A percentile compares a stretch with the other conserved stretches of the same genome.
Evolutionary conservation across 2,797 vertebrate species (phyloP).

Genomic region (Aselliscus stoliczkanus): DNA sequence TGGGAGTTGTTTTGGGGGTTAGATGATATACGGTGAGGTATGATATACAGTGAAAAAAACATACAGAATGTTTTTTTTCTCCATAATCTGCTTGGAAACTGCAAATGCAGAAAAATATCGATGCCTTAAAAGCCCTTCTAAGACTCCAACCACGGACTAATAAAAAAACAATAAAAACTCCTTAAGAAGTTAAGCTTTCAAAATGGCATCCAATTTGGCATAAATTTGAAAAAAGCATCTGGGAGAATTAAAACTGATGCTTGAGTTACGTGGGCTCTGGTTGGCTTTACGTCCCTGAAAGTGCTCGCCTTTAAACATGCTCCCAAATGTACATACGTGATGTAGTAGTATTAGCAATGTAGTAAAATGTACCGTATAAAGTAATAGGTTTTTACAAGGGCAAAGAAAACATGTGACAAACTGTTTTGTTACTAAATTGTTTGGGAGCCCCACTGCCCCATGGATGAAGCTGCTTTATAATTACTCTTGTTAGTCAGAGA

Average conservation of each 20-base stretch:
- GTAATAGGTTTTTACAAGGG: conserved; percentile 60
- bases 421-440: conserved; percentile 30
- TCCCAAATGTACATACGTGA: conserved; percentile 14
- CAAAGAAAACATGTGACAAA: conserved; percentile 62
- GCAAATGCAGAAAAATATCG: conserved; percentile 68
- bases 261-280: conserved; percentile 53
- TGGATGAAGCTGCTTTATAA: conserved; percentile 7
- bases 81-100: conserved; percentile 70
- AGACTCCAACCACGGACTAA: conserved; percentile 67
- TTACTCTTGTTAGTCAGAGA: conserved; percentile 1
- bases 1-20: neutral
- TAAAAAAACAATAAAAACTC: conserved; percentile 75
- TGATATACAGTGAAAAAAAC: neutral
- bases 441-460: neutral
- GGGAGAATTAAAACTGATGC: conserved; percentile 72
- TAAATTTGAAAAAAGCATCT: conserved; percentile 66
- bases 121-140: conserved; percentile 72
- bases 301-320: conserved; percentile 52
- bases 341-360: conserved; percentile 44
- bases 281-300: conserved; percentile 69
- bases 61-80: conserved; percentile 69
- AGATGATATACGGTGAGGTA: neutral
- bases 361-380: conserved; percentile 28
- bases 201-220: conserved; percentile 75
- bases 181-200: conserved; percentile 75